Evolutionary conservation across 2,888 invertebrate genomes (phyloP).

Genomic region (Drosophila fungiperda): DNA sequence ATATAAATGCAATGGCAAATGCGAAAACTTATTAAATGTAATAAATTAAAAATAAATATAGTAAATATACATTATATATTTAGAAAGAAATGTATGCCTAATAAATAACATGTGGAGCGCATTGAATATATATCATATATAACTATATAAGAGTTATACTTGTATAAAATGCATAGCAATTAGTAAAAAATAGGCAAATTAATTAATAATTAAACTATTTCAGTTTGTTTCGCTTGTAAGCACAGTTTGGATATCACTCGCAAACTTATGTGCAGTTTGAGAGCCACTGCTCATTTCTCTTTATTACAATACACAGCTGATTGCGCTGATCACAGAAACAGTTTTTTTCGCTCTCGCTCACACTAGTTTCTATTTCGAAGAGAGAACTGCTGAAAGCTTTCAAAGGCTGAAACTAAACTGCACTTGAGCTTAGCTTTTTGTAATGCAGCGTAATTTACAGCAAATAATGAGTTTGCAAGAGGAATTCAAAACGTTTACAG

Average conservation of each 20-base stretch:
- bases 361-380: background rate
- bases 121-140: slow-evolving; percentile 19
- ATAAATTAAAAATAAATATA: slow-evolving; percentile 13
- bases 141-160: slow-evolving; percentile 2
- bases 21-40: slow-evolving; percentile 14
- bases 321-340: slow-evolving; percentile 1
- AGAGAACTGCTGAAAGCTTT: slow-evolving; percentile 11
- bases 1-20: slow-evolving; percentile 1
- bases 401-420: slow-evolving; percentile 36
- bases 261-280: background rate
- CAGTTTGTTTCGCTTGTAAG: background rate
- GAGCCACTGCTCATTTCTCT: background rate
- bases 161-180: slow-evolving; percentile 47
- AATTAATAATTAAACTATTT: background rate
- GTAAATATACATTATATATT: slow-evolving; percentile 11
- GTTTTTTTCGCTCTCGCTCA: background rate
- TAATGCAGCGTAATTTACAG: slow-evolving; percentile 40
- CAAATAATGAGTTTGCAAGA: slow-evolving; percentile 14
- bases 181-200: background rate
- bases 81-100: slow-evolving; percentile 25
- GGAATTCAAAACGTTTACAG: slow-evolving; percentile 8
- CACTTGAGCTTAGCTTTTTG: slow-evolving; percentile 69
- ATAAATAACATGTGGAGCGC: slow-evolving; percentile 46
- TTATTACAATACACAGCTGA: background rate
- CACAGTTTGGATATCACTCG: background rate